Evolutionary conservation across 2,797 vertebrate genomes (phyloP).

Genomic region (Mycteria americana): DNA sequence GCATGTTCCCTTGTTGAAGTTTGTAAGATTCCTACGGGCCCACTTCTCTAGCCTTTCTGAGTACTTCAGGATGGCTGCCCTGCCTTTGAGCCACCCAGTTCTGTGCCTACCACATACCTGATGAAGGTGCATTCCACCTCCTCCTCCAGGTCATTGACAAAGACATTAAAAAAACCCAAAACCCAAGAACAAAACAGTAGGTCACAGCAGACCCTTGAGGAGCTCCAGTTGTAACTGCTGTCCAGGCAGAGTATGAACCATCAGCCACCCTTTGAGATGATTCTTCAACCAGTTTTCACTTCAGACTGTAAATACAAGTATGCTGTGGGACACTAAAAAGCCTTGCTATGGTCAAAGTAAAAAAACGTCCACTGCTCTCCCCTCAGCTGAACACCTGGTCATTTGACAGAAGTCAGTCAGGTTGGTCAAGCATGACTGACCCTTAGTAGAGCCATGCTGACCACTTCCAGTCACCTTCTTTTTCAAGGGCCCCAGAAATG

Average conservation of each 20-base stretch:
- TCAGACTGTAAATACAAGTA: background rate
- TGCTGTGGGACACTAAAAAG: background rate
- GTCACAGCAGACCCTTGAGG: background rate
- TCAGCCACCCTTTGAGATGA: background rate
- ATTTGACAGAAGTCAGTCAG: background rate
- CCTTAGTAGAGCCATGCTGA: background rate
- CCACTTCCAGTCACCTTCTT: background rate
- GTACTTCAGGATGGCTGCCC: background rate
- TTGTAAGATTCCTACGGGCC: rapidly evolving
- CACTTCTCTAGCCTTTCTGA: background rate
- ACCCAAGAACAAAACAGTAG: background rate
- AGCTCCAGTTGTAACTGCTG: background rate
- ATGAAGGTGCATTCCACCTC: background rate
- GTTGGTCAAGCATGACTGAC: background rate
- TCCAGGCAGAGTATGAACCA: background rate
- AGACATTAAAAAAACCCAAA: background rate
- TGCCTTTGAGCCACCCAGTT: background rate
- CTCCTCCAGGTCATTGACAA: background rate
- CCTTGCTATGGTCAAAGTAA: background rate
- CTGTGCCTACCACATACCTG: background rate
- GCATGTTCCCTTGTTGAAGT: background rate
- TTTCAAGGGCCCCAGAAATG: background rate
- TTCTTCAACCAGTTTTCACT: background rate
- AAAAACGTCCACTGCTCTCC: background rate
- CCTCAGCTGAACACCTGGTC: background rate